Base-by-base conservation (phyloP, 2,888 invertebrate species). In the Rhingia rostrata region DNA sequence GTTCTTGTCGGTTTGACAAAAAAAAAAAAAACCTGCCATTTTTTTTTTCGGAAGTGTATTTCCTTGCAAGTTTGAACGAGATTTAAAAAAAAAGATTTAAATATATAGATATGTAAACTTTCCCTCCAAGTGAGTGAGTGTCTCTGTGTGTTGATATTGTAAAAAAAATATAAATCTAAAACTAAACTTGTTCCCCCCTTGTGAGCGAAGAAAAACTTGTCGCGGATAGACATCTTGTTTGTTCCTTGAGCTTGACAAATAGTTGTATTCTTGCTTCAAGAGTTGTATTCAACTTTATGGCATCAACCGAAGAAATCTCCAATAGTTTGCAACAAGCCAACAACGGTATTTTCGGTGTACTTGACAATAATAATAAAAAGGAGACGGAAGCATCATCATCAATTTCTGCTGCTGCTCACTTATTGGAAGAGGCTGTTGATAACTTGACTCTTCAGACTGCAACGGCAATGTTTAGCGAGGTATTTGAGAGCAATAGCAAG, bases 401-500 rank as follows among this genome's bases (percentile, higher is more conserved):
- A 2, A 2, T 22, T 22, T 22, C 22, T 22, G 22, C 22, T 22
- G 61, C 75, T 35, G 72, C 63, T 58, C 67, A 80, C 63, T 77
- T 85, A 39, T 74, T 79, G 66, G 86, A 86, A 39, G 79, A 82
- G 56, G 86, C 77, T 54, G 81, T 85, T 39, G 86, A 87, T 53
- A 82, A 86, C 4, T 67, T 83, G 69, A 85, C 72, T 43, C 74
- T 78, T 4, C 73, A 74, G 58, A 77, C 77, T 49, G 87, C 86
- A 86, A 86, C 73, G 54, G 75, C 88, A 47, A 89, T 87, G 90
- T 90, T 74, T 87, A 89, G 86, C 87, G 90, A 88, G 87, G 89
- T 67, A 87, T 91, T 89, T 60, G 91, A 91, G 60, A 87, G 87
- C 41, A 87, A 87, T 53, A 72, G 77, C 63, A 90, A 89, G 43